Base-by-base conservation (phyloP, 2,113 vertebrate genomes). In the Anarhynchus alexandrinus region DNA sequence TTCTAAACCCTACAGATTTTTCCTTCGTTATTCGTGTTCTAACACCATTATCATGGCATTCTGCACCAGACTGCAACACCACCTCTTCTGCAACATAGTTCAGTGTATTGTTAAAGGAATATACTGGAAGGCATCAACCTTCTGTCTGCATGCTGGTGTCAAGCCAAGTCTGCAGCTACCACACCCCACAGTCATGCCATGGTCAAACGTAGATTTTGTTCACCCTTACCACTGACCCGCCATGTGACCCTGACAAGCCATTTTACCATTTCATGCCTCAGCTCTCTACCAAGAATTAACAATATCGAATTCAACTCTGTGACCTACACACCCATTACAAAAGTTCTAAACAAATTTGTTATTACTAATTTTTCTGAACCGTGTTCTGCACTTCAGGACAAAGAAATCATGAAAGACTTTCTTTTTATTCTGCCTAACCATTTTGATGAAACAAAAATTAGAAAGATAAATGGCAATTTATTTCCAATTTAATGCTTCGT, bases 401-500 rank as follows among this genome's bases (percentile, higher is more conserved):
- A 36, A 94, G 58, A 85, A 80, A 91, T 55, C 27, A 55, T 20
- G 20, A 30, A 54, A 93, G 26, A 42, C 16, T 58, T 62, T 18
- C 7, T 83, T 59, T 67, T 81, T 30, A 42, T 38, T 64, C 78
- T 74, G 22, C 42, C 34, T 59, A 92, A 76, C 17, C 43, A 36
- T 84, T 86, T 40, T 91, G 62, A 82, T 61, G 52, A 85, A 94
- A 81, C 8, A 87, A 85, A 71, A 95, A 87, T 85, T 91, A 94
- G 40, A 64, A 93, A 84, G 72, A 93, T 82, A 85, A 87, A 79
- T 30, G 34, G 40, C 32, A 82, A 89, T 91, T 93, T 78, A 91
- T 82, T 91, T 91, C 61, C 40, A 76, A 79, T 94, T 85, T 96
- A 96, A 88, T 85, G 57, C 58, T 79, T 77, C 32, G 9, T 7